Percentiles rank a stretch among this genome's conserved stretches.
Evolutionary conservation across 2,888 invertebrate species (phyloP).

Genomic region (Athrips mouffetella): DNA sequence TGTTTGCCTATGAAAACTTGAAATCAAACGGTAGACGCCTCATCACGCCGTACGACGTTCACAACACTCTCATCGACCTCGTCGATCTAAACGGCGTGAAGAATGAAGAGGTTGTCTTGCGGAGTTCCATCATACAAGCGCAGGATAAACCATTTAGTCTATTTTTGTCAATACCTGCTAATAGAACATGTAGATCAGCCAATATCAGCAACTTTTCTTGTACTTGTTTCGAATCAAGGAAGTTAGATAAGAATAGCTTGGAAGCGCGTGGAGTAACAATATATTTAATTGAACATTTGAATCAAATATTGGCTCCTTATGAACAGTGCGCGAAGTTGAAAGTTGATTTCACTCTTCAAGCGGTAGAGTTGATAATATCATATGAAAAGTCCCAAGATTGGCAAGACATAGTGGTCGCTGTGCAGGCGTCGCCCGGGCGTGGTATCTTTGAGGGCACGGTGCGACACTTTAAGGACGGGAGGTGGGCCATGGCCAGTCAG

Average conservation of each 20-base stretch:
- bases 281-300: conserved; percentile 82
- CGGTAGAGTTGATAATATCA: conserved; percentile 82
- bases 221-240: conserved; percentile 81
- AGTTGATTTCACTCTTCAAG: conserved; percentile 61
- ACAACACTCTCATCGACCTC: conserved; percentile 85
- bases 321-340: conserved; percentile 82
- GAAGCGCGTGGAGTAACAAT: conserved; percentile 78
- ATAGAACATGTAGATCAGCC: conserved; percentile 85
- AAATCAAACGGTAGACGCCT: conserved; percentile 80
- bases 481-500: conserved; percentile 81
- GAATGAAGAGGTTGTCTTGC: conserved; percentile 33
- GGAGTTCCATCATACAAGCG: conserved; percentile 39
- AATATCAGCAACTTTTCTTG: conserved; percentile 88
- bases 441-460: conserved; percentile 90
- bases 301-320: conserved; percentile 78
- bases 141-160: conserved; percentile 82
- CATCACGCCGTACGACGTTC: conserved; percentile 87
- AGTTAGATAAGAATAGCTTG: conserved; percentile 72
- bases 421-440: conserved; percentile 81
- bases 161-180: conserved; percentile 82
- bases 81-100: conserved; percentile 57
- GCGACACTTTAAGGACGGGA: conserved; percentile 35
- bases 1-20: conserved; percentile 79
- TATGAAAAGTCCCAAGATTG: conserved; percentile 58
- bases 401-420: conserved; percentile 80